Evolutionary conservation across 2,888 invertebrate genomes (phyloP), one percentile per base, ranked within the genome.

Genomic region (Strigamia transsilvanica): DNA sequence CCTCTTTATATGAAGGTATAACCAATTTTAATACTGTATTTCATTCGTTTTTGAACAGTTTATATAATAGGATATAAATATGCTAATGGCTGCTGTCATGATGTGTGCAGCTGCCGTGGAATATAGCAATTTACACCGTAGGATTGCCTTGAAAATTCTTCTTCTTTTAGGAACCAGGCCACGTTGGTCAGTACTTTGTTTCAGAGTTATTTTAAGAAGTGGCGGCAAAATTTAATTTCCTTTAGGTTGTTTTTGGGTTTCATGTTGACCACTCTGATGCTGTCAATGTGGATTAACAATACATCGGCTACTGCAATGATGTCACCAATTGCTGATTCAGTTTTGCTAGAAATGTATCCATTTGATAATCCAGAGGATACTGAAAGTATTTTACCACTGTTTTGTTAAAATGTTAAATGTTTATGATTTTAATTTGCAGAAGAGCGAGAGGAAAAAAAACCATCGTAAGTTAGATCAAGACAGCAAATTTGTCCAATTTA

Each of bases 91-190:
- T 38, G 83, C 82, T 73, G 81, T 79, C 46, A 34, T 83, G n/a
- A 80, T 80, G 0, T 82, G 83, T 0, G 83, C 83, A 4, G 79
- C 82, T 9, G 83, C 82, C 1, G 83, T 83, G 0, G 82, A 83
- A 18, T 82, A 83, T 13, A 83, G 83, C 13, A 82, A 77, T 7
- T 51, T 83, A 32, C 83, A 83, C 27, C 77, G 83, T n/a, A 15
- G 83, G 51, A 82, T 83, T 18, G 83, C 83, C 5, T 41, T 83
- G 18, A 83, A 83, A 21, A 82, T 83, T 9, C 21, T 83, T 10
- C 41, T 83, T 0, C 5, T 80, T 10, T 51, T 82, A 0, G 83
- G 83, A 18, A 81, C 83, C 21, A 78, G 81, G 18, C 82, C 83
- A 15, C 81, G 81, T 15, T 81, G 82, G 66, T 66, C 13, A 27